Evolutionary conservation across 2,113 vertebrate genomes (phyloP).

Genomic region (Amazona guildingii): DNA sequence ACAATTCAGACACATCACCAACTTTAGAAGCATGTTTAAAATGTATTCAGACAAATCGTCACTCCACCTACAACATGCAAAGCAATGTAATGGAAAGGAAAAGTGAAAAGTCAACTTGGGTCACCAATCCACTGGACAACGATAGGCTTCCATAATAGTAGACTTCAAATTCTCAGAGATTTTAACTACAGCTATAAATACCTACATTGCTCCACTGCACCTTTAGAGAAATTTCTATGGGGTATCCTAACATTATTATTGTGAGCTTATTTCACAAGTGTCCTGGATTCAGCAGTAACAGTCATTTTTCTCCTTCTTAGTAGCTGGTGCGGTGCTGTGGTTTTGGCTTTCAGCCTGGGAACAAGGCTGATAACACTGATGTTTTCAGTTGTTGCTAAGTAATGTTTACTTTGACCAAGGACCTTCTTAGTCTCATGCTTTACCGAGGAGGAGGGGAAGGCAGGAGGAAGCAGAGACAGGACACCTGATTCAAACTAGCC

Average conservation of each 20-base stretch:
- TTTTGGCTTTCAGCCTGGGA: not conserved
- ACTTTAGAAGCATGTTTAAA: not conserved
- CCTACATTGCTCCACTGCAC: not conserved
- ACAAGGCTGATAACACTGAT: not conserved
- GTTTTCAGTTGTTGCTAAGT: not conserved
- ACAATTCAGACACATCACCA: not conserved
- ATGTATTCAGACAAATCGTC: not conserved
- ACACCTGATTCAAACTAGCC: not conserved
- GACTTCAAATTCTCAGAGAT: not conserved
- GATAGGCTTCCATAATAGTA: not conserved
- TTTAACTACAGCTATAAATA: not conserved
- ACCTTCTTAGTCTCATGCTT: not conserved
- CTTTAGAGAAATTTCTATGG: not conserved
- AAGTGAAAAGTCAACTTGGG: not conserved
- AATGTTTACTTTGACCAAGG: not conserved
- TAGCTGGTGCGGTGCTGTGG: not conserved
- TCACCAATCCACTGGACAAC: not conserved
- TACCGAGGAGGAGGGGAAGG: not conserved
- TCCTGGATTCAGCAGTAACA: not conserved
- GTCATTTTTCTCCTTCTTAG: not conserved
- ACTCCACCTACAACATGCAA: accelerated
- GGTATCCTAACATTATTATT: accelerated
- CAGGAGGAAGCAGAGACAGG: not conserved
- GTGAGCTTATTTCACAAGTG: not conserved
- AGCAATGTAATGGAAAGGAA: not conserved